Conservation (phyloP, 2,888 invertebrate genomes). For the Acrobasis consociella region DNA sequence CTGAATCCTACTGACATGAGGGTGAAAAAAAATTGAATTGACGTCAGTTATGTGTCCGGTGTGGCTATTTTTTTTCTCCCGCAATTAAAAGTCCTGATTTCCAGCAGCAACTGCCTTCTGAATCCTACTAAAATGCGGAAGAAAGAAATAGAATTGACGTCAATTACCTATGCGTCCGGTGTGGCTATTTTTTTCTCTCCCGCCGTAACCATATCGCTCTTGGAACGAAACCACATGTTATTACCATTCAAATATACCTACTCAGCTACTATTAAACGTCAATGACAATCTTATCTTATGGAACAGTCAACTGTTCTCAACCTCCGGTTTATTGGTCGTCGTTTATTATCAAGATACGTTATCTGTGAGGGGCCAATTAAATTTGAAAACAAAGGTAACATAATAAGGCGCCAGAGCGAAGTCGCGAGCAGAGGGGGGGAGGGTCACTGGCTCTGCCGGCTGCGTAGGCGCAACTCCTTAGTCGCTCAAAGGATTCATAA, state of each 20-base stretch:
- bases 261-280: slow-evolving; percentile 61
- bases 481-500: slow-evolving; percentile 67
- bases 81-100: no score
- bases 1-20: no score
- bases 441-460: slow-evolving; percentile 55
- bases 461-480: slow-evolving; percentile 75
- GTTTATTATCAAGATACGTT: slow-evolving; percentile 82
- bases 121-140: no score
- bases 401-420: slow-evolving; percentile 78
- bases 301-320: slow-evolving; percentile 68
- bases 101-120: no score
- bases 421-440: slow-evolving; percentile 37
- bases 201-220: no score
- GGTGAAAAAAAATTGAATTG: no score
- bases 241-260: slow-evolving; percentile 33
- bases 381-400: slow-evolving; percentile 83
- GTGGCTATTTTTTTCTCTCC: not conserved
- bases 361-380: slow-evolving; percentile 82
- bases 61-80: not conserved
- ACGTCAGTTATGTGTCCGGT: not conserved
- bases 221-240: slow-evolving; percentile 30
- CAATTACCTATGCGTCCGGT: not conserved
- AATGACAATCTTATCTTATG: slow-evolving; percentile 72
- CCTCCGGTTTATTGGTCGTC: slow-evolving; percentile 80
- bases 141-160: no score